Evolutionary conservation across 2,113 vertebrate species (phyloP).

Genomic region (Microcebus murinus): DNA sequence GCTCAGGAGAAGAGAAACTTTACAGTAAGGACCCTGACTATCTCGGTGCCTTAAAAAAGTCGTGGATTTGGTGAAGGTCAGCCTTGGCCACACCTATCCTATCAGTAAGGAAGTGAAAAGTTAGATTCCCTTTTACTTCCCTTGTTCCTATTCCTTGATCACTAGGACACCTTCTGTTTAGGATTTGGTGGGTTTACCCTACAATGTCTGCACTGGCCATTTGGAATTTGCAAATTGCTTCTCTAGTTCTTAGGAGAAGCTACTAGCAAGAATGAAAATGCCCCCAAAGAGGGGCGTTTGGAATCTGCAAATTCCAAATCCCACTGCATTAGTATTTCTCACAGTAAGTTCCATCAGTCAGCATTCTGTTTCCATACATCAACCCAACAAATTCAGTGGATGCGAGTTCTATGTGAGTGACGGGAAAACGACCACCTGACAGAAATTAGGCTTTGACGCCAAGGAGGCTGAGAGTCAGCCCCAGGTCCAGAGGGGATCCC

Average conservation of each 20-base stretch:
- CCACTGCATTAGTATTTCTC: not conserved
- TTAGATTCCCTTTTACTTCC: not conserved
- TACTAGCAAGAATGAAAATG: not conserved
- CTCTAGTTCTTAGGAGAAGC: not conserved
- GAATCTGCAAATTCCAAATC: not conserved
- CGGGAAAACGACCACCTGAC: not conserved
- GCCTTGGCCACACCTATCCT: not conserved
- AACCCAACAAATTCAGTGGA: not conserved
- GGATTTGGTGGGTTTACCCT: not conserved
- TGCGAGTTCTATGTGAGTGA: not conserved
- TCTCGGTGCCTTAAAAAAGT: not conserved
- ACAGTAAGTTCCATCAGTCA: not conserved
- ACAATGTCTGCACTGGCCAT: not conserved
- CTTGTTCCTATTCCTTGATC: not conserved
- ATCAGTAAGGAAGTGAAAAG: not conserved
- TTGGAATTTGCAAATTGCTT: not conserved
- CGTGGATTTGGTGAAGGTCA: not conserved
- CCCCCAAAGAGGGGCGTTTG: not conserved
- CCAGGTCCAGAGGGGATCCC: accelerated
- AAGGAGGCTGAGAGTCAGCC: not conserved
- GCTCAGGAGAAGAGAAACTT: not conserved
- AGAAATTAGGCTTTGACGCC: not conserved
- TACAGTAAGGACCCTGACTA: not conserved
- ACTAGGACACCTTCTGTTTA: not conserved
- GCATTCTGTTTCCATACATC: not conserved